Evolutionary conservation across 2,797 vertebrate species (phyloP), one percentile per base, ranked within the genome.

Genomic region (Hippoglossus hippoglossus): DNA sequence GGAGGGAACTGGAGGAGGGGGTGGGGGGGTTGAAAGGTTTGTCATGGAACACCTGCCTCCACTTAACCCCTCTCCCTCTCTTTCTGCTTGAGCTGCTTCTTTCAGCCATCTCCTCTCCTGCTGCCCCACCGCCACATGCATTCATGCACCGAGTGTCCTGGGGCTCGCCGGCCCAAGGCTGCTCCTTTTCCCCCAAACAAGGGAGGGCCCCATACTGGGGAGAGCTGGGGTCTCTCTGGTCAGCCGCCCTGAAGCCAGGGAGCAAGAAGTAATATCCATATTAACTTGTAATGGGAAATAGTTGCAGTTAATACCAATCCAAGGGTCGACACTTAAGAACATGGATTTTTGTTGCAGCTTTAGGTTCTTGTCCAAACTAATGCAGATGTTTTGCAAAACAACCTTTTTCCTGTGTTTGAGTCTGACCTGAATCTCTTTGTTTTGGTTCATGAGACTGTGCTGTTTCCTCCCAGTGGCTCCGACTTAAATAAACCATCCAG

Each of bases 81-180:
- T 95, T 96, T 96, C 93, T 95, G 94, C 94, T 91, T 94, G 92
- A 95, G 92, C 92, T 95, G 87, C 80, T 87, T 92, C 91, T 94
- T 94, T 95, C 92, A 95, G 81, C 72, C 84, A 79, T 92, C 91
- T 91, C 89, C 69, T 86, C 87, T 87, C 71, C 70, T 88, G 71
- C 85, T 86, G 62, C 75, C 49, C 71, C 73, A 63, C 79, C 71
- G 87, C 67, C 39, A 16, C 83, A 77, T 70, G 82, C 85, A 83
- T 86, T 89, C 87, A 84, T 67, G 75, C 63, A 46, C 62, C 0
- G 66, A 77, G 83, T 80, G 83, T 82, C 79, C 90, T 84, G 36
- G 73, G 63, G 63, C 72, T 81, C 77, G 47, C 60, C 62, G 79
- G 71, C 61, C 90, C 84, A 71, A 73, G 75, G 80, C 87, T 85